Evolutionary conservation across 53 echinoderm and acorn worm species (phyloP).

Genomic region (Luidia sarsii): DNA sequence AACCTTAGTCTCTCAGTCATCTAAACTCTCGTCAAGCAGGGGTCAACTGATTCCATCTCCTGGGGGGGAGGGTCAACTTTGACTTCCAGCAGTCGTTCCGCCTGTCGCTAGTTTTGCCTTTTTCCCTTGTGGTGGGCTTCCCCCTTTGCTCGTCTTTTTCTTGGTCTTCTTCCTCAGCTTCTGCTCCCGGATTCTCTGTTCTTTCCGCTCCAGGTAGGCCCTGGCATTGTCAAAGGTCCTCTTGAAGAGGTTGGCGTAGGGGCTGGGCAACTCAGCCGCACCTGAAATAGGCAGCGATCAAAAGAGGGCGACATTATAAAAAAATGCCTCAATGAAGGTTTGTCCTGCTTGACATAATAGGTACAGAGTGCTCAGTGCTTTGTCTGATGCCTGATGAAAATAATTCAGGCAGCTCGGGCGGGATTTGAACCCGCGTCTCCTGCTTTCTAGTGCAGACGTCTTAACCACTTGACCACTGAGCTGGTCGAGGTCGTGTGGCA

Average conservation of each 20-base stretch:
- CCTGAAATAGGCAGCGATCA: slow-evolving; percentile 48
- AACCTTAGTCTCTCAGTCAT: too few species aligned
- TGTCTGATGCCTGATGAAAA: too few species aligned
- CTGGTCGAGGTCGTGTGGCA: too few species aligned
- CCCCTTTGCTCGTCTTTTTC: neutral
- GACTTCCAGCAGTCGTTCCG: neutral
- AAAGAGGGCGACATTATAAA: neutral
- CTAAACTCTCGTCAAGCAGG: too few species aligned
- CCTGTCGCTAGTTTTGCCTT: slow-evolving; percentile 9
- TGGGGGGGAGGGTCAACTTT: neutral
- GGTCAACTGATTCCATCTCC: too few species aligned
- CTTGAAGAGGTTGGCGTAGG: slow-evolving; percentile 74
- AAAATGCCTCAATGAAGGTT: too few species aligned
- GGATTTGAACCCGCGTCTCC: too few species aligned
- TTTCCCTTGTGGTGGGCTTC: neutral
- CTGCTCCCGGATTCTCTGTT: slow-evolving; percentile 61
- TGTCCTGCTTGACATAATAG: too few species aligned
- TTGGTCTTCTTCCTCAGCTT: slow-evolving; percentile 43
- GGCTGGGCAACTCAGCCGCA: slow-evolving; percentile 52
- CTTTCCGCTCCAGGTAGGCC: slow-evolving; percentile 69
- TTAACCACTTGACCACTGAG: too few species aligned
- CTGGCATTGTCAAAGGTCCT: slow-evolving; percentile 74
- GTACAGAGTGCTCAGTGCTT: too few species aligned
- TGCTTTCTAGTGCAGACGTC: too few species aligned
- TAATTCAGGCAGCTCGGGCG: too few species aligned